Evolutionary conservation across 2,888 invertebrate genomes (phyloP).

Genomic region (Bombylius major): DNA sequence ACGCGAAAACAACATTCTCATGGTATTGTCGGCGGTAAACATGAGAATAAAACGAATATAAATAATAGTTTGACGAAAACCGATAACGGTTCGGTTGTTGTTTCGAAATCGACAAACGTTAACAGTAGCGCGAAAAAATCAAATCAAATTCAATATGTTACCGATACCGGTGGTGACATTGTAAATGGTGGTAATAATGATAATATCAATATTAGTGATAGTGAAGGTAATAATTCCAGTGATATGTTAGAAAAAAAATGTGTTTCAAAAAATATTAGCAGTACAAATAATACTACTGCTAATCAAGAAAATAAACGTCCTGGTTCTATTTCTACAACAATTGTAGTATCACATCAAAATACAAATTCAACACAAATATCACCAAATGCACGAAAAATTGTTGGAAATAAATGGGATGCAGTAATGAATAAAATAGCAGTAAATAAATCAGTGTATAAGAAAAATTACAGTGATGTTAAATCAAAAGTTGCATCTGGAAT

Average conservation of each 20-base stretch:
- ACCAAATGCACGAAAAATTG: background rate
- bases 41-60: background rate
- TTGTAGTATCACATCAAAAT: too few species aligned
- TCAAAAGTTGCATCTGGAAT: constrained; percentile 60
- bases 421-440: constrained; percentile 73
- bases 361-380: background rate
- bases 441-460: constrained; percentile 54
- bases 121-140: constrained; percentile 7
- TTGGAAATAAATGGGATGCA: constrained; percentile 57
- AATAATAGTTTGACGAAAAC: constrained; percentile 2
- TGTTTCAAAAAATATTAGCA: background rate
- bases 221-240: constrained; percentile 44
- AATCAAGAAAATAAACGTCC: constrained; percentile 45
- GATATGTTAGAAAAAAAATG: constrained; percentile 1
- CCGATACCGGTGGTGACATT: constrained; percentile 1
- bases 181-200: background rate
- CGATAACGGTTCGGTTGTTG: background rate
- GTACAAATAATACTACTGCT: constrained; percentile 33
- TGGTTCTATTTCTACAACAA: background rate
- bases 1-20: constrained; percentile 21
- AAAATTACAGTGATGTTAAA: constrained; percentile 73
- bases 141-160: background rate
- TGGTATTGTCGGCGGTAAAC: constrained; percentile 7
- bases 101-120: background rate
- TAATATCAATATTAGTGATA: background rate